These are phyloP conservation scores for Aurelia sp. DNA, from an alignment of 30 jellyfish, hydroid and myxozoan species.

Conservation along the genomic window DNA sequence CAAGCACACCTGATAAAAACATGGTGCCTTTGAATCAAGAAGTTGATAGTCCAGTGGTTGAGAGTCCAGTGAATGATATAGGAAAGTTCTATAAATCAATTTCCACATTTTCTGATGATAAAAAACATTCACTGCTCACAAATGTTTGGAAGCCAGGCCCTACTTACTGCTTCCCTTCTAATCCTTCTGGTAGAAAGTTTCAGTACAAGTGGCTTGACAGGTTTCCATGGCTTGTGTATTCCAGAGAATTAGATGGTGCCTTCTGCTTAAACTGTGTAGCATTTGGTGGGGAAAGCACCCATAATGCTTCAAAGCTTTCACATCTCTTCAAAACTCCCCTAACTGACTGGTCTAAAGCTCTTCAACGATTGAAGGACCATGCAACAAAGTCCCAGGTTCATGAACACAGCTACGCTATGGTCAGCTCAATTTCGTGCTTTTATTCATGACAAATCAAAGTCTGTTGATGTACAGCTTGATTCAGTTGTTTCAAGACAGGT, in stretches of 20 bases:
- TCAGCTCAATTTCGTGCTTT: constrained; percentile 9
- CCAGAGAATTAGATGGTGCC: constrained; percentile 67
- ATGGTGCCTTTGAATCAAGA: too few relatives aligned
- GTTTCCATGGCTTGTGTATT: constrained; percentile 72
- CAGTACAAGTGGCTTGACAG: too few relatives aligned
- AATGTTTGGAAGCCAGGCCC: too few relatives aligned
- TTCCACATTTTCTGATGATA: too few relatives aligned
- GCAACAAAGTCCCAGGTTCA: constrained; percentile 27
- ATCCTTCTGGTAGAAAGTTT: too few relatives aligned
- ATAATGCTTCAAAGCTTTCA: constrained; percentile 15
- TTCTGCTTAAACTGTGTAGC: constrained; percentile 69
- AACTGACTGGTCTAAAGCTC: constrained; percentile 22
- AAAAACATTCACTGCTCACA: too few relatives aligned
- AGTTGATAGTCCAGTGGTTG: too few relatives aligned
- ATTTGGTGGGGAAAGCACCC: constrained; percentile 44
- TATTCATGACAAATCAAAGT: background rate
- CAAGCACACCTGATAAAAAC: constrained; percentile 30
- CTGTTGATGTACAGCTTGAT: constrained; percentile 14
- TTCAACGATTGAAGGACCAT: constrained; percentile 33
- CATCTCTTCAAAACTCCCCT: constrained; percentile 48
- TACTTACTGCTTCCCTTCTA: too few relatives aligned
- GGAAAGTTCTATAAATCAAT: too few relatives aligned
- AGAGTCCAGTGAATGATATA: too few relatives aligned
- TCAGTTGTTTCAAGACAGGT: background rate
- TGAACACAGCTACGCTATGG: constrained; percentile 17